Evolutionary conservation across 2,113 vertebrate species (phyloP), one percentile per base, ranked within the genome.

Genomic region (Ramphastos sulfuratus): DNA sequence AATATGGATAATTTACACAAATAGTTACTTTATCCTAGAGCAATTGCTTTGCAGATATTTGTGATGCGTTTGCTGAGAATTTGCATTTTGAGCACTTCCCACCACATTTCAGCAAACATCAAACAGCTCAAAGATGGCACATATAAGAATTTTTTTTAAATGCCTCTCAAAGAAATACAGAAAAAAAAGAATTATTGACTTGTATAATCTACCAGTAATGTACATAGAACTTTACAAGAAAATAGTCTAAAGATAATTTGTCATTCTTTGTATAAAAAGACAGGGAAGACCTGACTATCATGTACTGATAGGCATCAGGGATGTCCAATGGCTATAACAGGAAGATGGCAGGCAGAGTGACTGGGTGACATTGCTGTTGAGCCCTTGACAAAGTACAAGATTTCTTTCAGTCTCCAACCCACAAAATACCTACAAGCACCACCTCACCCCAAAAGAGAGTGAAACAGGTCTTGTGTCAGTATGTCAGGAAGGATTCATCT

Each of bases 1-100:
- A 97, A 97, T 82, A 96, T 31, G 67, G 63, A 85, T 96, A 96
- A 94, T 98, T 96, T 95, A 93, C 91, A 66, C 67, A 97, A 75
- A 95, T 85, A 95, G 92, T 79, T 90, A 69, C 59, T 91, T 95
- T 97, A 91, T 95, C 64, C 27, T 88, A 89, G 37, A 89, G 77
- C 12, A 95, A 91, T 71, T 93, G 7, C 31, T 89, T 94, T 94
- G 76, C 71, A 93, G 75, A 82, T 20, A 42, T 90, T 94, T 87
- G 35, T 78, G 92, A 94, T 90, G 63, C 79, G 84, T 78, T 89
- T 95, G 24, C 50, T 95, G 50, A 61, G 96, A 95, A 96, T 92
- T 81, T 93, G 55, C 11, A 81, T 95, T 96, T 69, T 76, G 90
- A 89, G 77, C 6, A 6, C 87, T 95, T 96, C n/a, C 87, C 59